These are phyloP conservation scores for Cyphotilapia sp. DNA, from an alignment of 2,113 vertebrate species.

Conservation along the genomic window DNA sequence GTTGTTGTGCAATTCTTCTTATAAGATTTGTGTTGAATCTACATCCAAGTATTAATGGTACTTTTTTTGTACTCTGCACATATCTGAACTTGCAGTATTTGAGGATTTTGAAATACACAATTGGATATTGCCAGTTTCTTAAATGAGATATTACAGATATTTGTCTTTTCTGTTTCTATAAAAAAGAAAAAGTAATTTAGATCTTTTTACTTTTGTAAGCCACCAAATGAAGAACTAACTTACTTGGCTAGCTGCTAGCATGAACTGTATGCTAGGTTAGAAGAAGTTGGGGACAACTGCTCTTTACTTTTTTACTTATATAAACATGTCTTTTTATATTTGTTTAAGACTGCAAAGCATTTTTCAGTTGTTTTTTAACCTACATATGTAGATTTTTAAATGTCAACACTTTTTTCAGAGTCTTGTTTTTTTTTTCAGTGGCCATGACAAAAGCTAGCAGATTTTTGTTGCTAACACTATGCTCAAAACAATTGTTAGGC, in stretches of 20 bases:
- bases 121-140: fast-evolving
- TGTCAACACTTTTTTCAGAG: neutral
- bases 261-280: neutral
- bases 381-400: neutral
- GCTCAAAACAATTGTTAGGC: neutral
- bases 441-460: neutral
- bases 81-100: neutral
- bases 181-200: neutral
- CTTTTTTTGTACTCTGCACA: neutral
- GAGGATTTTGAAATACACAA: neutral
- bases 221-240: neutral
- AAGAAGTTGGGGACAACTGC: neutral
- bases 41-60: neutral
- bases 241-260: neutral
- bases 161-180: neutral
- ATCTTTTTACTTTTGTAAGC: neutral
- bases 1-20: neutral
- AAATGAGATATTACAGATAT: neutral
- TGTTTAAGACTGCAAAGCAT: neutral
- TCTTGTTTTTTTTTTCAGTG: fast-evolving
- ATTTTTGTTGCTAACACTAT: neutral
- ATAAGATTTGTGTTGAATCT: neutral
- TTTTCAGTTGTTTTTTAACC: fast-evolving
- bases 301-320: neutral
- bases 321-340: fast-evolving